Conservation (phyloP, 2,888 invertebrate species). For the Tetranychus truncatus region DNA sequence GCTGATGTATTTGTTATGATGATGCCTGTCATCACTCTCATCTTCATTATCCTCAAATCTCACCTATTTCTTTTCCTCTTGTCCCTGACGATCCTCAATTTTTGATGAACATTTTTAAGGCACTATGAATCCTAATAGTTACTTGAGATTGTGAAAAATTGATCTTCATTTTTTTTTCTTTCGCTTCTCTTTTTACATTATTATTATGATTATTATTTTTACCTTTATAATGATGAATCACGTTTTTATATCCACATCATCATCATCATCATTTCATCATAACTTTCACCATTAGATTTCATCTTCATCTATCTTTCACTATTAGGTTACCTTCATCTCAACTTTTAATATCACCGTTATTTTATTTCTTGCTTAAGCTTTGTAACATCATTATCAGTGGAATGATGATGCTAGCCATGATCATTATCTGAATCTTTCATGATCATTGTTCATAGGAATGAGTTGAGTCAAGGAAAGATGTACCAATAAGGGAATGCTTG, state of each 20-base stretch:
- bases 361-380: too few species aligned
- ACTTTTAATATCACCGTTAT: too few species aligned
- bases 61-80: background rate
- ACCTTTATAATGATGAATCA: constrained; percentile 1
- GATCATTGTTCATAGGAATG: too few species aligned
- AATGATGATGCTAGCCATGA: too few species aligned
- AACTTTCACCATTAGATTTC: background rate
- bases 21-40: background rate
- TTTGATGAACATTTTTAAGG: background rate
- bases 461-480: too few species aligned
- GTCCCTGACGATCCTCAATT: background rate
- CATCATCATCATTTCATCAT: background rate
- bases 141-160: constrained; percentile 1
- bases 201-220: background rate
- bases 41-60: background rate
- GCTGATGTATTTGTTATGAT: background rate
- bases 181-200: background rate
- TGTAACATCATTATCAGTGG: too few species aligned
- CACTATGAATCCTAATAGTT: background rate
- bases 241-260: background rate
- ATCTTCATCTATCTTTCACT: too few species aligned
- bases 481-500: too few species aligned
- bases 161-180: background rate
- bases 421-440: too few species aligned
- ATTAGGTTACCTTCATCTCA: too few species aligned